Conservation (phyloP, 2,113 vertebrate genomes). For the Lepus timidus region DNA sequence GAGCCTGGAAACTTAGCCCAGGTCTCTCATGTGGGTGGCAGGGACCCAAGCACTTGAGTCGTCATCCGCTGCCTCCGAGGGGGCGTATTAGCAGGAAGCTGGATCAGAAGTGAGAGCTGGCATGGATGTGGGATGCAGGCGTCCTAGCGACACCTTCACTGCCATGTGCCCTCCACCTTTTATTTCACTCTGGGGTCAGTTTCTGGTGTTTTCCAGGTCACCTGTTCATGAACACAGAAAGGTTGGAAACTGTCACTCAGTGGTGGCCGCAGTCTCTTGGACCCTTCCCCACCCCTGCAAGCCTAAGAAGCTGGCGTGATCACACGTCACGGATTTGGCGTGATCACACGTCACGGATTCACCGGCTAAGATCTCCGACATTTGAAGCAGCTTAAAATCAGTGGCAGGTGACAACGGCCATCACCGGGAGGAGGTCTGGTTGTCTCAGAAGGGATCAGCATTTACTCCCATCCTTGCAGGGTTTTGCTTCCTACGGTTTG, state of each 20-base stretch:
- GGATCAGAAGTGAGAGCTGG: too few species aligned
- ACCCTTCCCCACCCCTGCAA: neutral
- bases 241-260: neutral
- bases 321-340: neutral
- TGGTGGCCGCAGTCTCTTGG: neutral
- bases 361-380: neutral
- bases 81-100: too few species aligned
- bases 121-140: too few species aligned
- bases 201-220: neutral
- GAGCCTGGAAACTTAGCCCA: too few species aligned
- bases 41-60: too few species aligned
- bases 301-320: neutral
- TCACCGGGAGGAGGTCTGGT: neutral
- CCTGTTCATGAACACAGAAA: neutral
- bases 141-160: too few species aligned
- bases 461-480: neutral
- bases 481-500: too few species aligned
- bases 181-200: neutral
- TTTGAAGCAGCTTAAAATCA: neutral
- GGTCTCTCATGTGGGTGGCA: too few species aligned
- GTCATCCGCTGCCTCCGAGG: too few species aligned
- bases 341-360: neutral
- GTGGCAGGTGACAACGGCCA: neutral
- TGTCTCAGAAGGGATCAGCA: neutral
- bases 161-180: too few species aligned